Base-by-base conservation (phyloP, 1,140 invertebrate genomes). In the Pemphigus obesinymphae region DNA sequence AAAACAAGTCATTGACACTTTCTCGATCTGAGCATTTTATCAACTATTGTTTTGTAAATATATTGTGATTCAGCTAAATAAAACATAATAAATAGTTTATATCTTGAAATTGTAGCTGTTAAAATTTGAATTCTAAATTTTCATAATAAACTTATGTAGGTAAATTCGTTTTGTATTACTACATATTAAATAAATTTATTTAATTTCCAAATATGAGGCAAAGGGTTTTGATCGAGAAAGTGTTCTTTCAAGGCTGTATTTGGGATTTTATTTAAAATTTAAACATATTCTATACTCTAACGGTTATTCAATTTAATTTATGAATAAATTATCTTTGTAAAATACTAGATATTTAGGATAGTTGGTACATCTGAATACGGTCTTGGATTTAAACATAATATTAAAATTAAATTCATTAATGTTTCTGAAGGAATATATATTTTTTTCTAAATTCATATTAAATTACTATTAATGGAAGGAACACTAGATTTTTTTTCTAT, bases 1-100 rank as follows among this genome's bases (percentile, higher is more conserved):
- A 78, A 40, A 58, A 78, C 50, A 78, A 53, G 48, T 55, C n/a
- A 37, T 55, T 34, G 48, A 8, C 31, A 76, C n/a, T 76, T 76
- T 76, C 73, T 78, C 50, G 34, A 78, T 45, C 50, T 58, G 13
- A 1, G 31, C 8, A 48, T 50, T 48, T 70, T 70, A 70, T 45
- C 23, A 45, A 37, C 63, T 66, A 66, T 20, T 61, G 29, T n/a
- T 17, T 50, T 20, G 48, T 50, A 50, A 20, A 50, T 15, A 50
- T 50, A 23, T 68, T n/a, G 23, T 13, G 13, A n/a, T 66, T 20
- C 34, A 10, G 3, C 31, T n/a, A 26, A 58, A 58, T 58, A 1
- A 61, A 29, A 2, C 13, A 4, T 29, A 17, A n/a, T 61, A 34
- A 61, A 29, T 29, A 13, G n/a, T 63, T 34, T 10, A 63, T 58